These are phyloP conservation scores for Apeira syringaria DNA, from an alignment of 2,888 invertebrate genomes.

Conservation along the genomic window DNA sequence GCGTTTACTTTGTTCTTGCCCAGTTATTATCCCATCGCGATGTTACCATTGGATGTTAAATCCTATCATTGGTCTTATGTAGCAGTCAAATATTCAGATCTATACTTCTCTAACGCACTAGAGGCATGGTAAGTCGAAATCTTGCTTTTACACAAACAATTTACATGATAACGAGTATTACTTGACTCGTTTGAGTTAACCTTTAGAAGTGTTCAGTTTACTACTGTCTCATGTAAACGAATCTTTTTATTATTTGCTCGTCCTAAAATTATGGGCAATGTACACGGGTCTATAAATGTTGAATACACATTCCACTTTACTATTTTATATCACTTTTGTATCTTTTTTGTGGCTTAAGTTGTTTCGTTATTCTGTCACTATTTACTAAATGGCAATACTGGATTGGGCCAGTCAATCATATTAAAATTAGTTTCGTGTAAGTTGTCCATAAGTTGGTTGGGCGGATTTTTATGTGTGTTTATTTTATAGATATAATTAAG, in stretches of 20 bases:
- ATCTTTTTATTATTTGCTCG: background rate
- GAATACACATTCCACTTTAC: too few relatives aligned
- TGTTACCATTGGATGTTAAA: constrained; percentile 6
- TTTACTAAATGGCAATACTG: background rate
- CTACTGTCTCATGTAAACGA: background rate
- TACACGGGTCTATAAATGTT: background rate
- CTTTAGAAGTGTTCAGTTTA: too few relatives aligned
- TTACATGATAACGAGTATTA: too few relatives aligned
- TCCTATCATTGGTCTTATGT: constrained; percentile 30
- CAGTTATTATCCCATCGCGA: constrained; percentile 28
- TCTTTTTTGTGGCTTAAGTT: background rate
- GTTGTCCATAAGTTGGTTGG: background rate
- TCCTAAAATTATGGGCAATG: background rate
- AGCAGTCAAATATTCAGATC: background rate
- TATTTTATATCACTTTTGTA: too few relatives aligned
- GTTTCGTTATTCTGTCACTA: background rate
- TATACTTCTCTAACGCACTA: background rate
- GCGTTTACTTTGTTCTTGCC: constrained; percentile 42
- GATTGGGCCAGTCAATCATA: background rate
- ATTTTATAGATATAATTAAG: constrained; percentile 29
- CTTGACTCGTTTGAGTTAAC: too few relatives aligned
- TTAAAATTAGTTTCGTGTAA: background rate
- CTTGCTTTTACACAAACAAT: background rate
- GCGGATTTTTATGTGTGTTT: constrained; percentile 18
- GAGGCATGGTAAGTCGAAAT: background rate